phyloP scores from a whole-genome alignment of 2,797 vertebrate species.

The Vireo griseus region DNA sequence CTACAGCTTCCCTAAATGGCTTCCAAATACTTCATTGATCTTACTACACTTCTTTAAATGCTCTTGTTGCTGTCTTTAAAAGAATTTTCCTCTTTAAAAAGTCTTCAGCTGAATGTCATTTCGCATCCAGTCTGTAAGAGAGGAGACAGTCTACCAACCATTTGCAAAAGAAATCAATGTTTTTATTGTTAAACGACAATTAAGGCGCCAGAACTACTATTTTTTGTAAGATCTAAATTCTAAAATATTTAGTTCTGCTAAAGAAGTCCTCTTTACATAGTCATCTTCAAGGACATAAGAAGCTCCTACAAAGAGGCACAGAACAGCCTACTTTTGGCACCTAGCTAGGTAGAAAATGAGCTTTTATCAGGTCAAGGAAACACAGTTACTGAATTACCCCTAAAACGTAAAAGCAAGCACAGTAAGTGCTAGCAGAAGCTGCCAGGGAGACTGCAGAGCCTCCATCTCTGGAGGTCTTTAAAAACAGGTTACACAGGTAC shows the following conservation, averaged over 20 bases:
- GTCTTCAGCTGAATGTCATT: neutral
- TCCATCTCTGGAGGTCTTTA: fast-evolving
- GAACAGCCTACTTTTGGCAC: neutral
- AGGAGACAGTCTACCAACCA: neutral
- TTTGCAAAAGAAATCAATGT: neutral
- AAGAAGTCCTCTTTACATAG: neutral
- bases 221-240: neutral
- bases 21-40: neutral
- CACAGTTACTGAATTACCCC: neutral
- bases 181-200: neutral
- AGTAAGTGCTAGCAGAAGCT: neutral
- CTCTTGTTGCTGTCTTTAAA: neutral
- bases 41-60: neutral
- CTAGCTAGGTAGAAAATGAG: neutral
- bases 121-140: neutral
- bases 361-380: neutral
- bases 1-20: neutral
- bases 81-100: neutral
- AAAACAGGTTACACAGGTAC: neutral
- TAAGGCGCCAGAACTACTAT: neutral
- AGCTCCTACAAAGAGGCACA: neutral
- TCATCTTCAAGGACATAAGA: neutral
- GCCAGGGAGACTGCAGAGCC: neutral
- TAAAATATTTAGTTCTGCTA: neutral
- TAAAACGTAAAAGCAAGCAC: neutral